These are phyloP conservation scores for Pammene fasciana DNA, from an alignment of 2,888 invertebrate genomes.

Conservation along the genomic window DNA sequence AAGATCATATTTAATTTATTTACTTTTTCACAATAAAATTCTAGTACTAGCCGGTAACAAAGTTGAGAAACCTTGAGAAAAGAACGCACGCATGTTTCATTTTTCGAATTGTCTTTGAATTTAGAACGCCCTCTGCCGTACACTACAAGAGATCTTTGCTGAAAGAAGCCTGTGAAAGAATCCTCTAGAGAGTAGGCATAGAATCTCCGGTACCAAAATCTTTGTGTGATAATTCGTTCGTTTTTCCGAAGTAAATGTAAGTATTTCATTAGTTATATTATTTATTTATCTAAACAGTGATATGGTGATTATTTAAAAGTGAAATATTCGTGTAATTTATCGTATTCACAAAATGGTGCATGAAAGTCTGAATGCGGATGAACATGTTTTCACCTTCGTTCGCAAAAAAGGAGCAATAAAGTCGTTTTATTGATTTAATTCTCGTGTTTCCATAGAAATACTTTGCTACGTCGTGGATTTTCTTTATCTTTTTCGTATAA, in stretches of 20 bases:
- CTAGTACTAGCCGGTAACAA: constrained; percentile 51
- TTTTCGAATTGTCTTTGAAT: constrained; percentile 70
- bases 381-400: constrained; percentile 58
- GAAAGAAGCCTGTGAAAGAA: constrained; percentile 84
- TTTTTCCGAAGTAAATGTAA: constrained; percentile 77
- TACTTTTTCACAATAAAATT: neutral
- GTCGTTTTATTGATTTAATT: constrained; percentile 73
- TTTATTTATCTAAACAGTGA: constrained; percentile 47
- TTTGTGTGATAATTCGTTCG: constrained; percentile 80
- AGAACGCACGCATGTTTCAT: constrained; percentile 50
- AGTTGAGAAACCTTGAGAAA: constrained; percentile 32
- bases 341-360: constrained; percentile 60
- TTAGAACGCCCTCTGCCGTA: constrained; percentile 78
- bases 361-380: constrained; percentile 53
- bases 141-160: constrained; percentile 61
- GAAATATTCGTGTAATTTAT: constrained; percentile 49
- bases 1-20: neutral
- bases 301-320: constrained; percentile 47
- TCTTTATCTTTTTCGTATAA: constrained; percentile 49
- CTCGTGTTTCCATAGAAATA: constrained; percentile 73
- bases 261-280: constrained; percentile 61
- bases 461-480: constrained; percentile 54
- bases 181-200: constrained; percentile 82
- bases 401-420: constrained; percentile 60
- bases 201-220: constrained; percentile 83